Base-by-base conservation (phyloP, 2,113 vertebrate species). In the Clupea harengus region DNA sequence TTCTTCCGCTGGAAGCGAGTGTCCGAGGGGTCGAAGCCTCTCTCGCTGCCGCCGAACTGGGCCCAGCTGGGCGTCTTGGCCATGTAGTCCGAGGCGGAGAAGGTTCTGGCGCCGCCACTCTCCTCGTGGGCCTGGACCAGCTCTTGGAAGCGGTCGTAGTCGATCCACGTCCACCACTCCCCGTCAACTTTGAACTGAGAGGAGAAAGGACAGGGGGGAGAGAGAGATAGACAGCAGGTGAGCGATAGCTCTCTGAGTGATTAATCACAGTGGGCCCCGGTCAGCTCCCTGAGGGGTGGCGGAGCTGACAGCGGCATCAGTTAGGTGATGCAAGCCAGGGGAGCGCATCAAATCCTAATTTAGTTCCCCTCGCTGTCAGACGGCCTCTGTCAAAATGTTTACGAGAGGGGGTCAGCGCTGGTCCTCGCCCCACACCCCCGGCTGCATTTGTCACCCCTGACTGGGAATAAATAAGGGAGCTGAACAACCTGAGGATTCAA, bases 131-230 rank as follows among this genome's bases (percentile, higher is more conserved):
- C 91, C 85, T 49, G 90, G 60, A 95, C 88, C 78, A 99, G 95
- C 83, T 96, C 93, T 90, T 98, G 98, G 92, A 99, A 99, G 5
- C 95, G 93, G 32, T 92, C 89, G 0, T 97, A 99, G 93, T 99
- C 88, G 0, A 99, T 99, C 98, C 98, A 99, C 0, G 97, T 99
- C 94, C 94, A 95, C 98, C 98, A 99, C 86, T 97, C 94, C 0
- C 96, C 95, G 0, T 92, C 87, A 17, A 97, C 91, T 94, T 97
- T 97, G 92, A 99, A 99, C 98, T 99, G 91, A 85, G 91, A 15
- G 28, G 86, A 1, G 81, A 28, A 83, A 25, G 45, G n/a, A 47
- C 67, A 28, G 44, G 39, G 39, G 39, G 2, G 39, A 39, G 39
- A 39, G 28, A 83, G 32, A 75, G 11, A 39, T 11, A 78, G 11